Evolutionary conservation across 2,888 invertebrate genomes (phyloP).

Genomic region (Pocota personata): DNA sequence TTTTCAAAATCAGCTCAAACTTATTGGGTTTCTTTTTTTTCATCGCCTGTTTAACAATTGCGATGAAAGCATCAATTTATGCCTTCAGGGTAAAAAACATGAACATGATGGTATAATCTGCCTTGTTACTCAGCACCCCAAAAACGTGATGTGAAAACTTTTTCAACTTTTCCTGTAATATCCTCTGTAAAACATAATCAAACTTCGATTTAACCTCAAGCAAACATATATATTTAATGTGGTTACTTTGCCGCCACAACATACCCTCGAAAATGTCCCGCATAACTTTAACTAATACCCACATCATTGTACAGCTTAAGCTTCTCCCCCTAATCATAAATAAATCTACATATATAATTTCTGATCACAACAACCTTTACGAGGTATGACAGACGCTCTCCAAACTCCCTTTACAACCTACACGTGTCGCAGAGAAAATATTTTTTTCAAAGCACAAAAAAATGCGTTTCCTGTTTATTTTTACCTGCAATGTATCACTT

Average conservation of each 20-base stretch:
- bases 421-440: constrained; percentile 7
- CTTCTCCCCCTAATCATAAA: constrained; percentile 17
- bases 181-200: not conserved
- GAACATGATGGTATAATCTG: not conserved
- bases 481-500: constrained; percentile 6
- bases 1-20: not conserved
- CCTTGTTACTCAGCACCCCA: not conserved
- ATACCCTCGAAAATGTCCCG: not conserved
- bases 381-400: not conserved
- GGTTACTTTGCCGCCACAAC: not conserved
- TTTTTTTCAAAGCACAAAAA: constrained; percentile 4
- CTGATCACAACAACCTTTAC: constrained; percentile 24
- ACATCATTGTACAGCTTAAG: not conserved
- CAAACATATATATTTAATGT: not conserved
- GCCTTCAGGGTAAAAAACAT: not conserved
- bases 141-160: constrained; percentile 11
- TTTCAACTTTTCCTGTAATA: not conserved
- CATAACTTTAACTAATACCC: not conserved
- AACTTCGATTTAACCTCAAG: constrained; percentile 5
- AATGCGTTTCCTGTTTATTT: constrained; percentile 1
- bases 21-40: not conserved
- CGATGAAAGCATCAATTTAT: not conserved
- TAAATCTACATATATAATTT: constrained; percentile 35
- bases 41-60: not conserved
- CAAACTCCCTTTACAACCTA: not conserved